Percentiles rank a stretch among this genome's conserved stretches.
phyloP scores from a whole-genome alignment of 2,113 vertebrate species.

The Melierax canorus region DNA sequence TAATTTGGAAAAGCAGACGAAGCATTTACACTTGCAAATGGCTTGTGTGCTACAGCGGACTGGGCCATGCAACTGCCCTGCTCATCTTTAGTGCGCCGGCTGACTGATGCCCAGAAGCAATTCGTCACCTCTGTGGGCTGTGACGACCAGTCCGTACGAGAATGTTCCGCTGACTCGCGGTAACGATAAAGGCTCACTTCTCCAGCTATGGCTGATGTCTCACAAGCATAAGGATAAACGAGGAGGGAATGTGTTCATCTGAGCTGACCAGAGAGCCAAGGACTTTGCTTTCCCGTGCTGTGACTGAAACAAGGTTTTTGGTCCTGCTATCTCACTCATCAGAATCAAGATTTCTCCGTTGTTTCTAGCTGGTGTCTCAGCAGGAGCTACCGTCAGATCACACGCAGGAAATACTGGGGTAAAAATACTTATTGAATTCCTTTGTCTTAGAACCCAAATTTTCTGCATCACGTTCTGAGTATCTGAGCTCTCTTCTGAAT shows the following conservation, averaged over 20 bases:
- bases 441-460: background rate
- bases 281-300: background rate
- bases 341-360: background rate
- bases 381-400: background rate
- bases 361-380: background rate
- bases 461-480: background rate
- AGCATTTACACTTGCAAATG: background rate
- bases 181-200: background rate
- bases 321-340: background rate
- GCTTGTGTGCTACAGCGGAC: background rate
- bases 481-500: background rate
- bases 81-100: background rate
- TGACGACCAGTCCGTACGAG: rapidly evolving
- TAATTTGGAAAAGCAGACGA: background rate
- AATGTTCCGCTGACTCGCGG: rapidly evolving
- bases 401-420: background rate
- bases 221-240: rapidly evolving
- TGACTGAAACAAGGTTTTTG: background rate
- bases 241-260: background rate
- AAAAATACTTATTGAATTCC: background rate
- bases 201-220: too few relatives aligned
- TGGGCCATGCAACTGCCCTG: rapidly evolving
- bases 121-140: background rate
- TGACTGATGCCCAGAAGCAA: background rate
- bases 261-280: background rate